phyloP scores from a whole-genome alignment of 1,140 invertebrate species.

The Cyclargus thomasi region DNA sequence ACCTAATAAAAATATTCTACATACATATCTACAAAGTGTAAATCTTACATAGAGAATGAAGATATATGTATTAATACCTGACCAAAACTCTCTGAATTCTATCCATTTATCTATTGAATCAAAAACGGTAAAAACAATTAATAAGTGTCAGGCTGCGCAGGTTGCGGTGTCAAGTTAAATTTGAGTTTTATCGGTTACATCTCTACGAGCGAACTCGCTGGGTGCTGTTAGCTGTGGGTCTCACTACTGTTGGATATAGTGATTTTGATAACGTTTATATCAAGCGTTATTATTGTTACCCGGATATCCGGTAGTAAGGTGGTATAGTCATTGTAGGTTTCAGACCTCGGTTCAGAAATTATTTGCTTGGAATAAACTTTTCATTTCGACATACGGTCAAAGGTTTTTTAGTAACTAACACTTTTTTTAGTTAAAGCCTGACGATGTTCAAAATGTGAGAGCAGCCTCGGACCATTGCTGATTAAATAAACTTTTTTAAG shows the following conservation, averaged over 20 bases:
- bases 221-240: background rate
- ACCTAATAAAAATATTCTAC: no score
- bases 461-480: no score
- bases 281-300: no score
- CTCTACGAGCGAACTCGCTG: background rate
- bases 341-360: no score
- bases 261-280: background rate
- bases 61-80: background rate
- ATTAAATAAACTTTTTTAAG: no score
- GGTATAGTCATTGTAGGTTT: background rate
- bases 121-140: slow-evolving; percentile 3
- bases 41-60: no score
- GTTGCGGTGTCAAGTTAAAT: background rate
- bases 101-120: background rate
- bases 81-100: background rate
- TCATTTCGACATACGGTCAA: no score
- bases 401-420: no score
- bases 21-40: no score
- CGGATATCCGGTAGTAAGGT: background rate
- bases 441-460: no score
- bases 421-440: no score
- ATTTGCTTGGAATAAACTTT: no score
- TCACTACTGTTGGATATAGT: background rate
- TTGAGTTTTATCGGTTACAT: background rate
- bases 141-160: background rate